A percentile compares a stretch with the other conserved stretches of the same genome.
phyloP scores from a whole-genome alignment of 2,888 invertebrate species.

The Drosophila mettleri region DNA sequence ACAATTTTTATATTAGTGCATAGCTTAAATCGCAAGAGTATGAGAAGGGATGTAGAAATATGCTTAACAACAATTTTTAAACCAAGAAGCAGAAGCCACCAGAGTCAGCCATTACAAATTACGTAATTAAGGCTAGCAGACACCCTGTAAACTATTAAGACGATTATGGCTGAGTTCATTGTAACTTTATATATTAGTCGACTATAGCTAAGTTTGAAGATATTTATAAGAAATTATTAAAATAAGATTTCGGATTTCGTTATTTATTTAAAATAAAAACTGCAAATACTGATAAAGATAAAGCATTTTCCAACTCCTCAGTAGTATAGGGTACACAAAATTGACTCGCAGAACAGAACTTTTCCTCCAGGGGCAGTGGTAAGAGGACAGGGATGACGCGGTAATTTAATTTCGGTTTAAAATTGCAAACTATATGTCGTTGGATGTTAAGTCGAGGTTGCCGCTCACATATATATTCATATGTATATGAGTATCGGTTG shows the following conservation, averaged over 20 bases:
- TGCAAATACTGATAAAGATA: background rate
- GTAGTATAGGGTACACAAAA: background rate
- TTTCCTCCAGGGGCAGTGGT: background rate
- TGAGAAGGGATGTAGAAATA: slow-evolving; percentile 50
- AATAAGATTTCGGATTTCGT: no score
- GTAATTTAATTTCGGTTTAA: slow-evolving; percentile 75
- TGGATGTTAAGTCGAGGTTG: slow-evolving; percentile 42
- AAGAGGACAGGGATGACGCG: slow-evolving; percentile 23
- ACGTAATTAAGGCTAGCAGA: background rate
- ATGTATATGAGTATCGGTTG: slow-evolving; percentile 17
- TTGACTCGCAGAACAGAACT: slow-evolving; percentile 16
- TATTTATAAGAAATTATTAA: no score
- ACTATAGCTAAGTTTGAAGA: no score
- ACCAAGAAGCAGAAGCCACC: slow-evolving; percentile 23
- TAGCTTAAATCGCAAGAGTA: slow-evolving; percentile 36
- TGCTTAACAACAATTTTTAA: slow-evolving; percentile 45
- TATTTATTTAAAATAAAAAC: background rate
- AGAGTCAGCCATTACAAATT: background rate
- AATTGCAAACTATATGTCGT: slow-evolving; percentile 63
- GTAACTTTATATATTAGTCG: no score
- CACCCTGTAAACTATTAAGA: background rate
- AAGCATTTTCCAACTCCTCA: no score
- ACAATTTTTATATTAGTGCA: background rate
- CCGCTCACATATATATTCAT: slow-evolving; percentile 3
- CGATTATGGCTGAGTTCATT: no score